These are phyloP conservation scores for Drosophila persimilis DNA, from an alignment of 1,140 invertebrate species.

Conservation along the genomic window DNA sequence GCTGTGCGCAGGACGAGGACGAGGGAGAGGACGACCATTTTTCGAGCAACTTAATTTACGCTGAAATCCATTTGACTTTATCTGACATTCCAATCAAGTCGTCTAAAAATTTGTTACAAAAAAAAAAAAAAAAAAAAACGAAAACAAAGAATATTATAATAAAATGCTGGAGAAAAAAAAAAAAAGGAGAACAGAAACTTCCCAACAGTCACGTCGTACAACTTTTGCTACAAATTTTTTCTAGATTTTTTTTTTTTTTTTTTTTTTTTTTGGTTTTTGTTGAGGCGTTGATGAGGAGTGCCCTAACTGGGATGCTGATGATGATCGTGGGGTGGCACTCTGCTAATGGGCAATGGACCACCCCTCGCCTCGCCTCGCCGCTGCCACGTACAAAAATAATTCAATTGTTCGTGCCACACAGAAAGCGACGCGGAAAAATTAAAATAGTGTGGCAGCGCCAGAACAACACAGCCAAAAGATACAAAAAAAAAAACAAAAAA, in stretches of 20 bases:
- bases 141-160: conserved; percentile 37
- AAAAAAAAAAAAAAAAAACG: conserved; percentile 49
- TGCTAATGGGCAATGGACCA: conserved; percentile 64
- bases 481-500: conserved; percentile 19
- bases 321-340: conserved; percentile 70
- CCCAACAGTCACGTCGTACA: conserved; percentile 73
- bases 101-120: conserved; percentile 76
- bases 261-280: conserved; percentile 33
- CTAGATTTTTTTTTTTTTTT: conserved; percentile 26
- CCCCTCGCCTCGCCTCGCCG: conserved; percentile 52
- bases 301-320: conserved; percentile 21
- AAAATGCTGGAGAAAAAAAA: conserved; percentile 22
- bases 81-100: conserved; percentile 82
- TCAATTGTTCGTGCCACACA: conserved; percentile 78
- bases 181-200: conserved; percentile 57
- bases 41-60: conserved; percentile 77
- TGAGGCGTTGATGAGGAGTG: conserved; percentile 50
- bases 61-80: conserved; percentile 83
- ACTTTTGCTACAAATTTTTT: conserved; percentile 78
- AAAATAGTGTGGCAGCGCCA: conserved; percentile 70
- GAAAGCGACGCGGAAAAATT: conserved; percentile 75
- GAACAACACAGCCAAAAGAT: conserved; percentile 44
- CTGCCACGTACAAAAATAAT: conserved; percentile 76
- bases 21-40: conserved; percentile 35
- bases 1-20: conserved; percentile 15